Base-by-base conservation (phyloP, 2,888 invertebrate genomes). In the Nymphalis urticae region DNA sequence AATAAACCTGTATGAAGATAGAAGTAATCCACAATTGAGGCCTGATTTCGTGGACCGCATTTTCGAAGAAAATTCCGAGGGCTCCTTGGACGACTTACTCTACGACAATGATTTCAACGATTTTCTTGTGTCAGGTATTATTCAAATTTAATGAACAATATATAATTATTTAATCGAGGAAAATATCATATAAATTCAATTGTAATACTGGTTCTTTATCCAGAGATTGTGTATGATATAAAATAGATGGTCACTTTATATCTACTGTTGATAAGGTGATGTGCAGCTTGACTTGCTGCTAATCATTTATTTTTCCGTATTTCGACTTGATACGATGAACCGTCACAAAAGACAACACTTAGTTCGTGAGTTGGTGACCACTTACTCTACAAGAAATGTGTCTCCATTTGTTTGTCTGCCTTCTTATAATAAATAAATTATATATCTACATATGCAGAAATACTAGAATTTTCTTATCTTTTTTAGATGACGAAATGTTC, bases 31-130 rank as follows among this genome's bases (percentile, higher is more conserved):
- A 1, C 84, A 88, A 73, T 81, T 90, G 54, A 82, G 89, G 53
- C 88, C 90, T 0, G 89, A 90, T 78, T 89, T 88, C 75, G 83
- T 85, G 17, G 90, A 90, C 70, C 79, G 77, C 51, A 78, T 85
- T 47, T 85, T 82, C 73, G 88, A 88, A 7, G 82, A 85, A 71
- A 83, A 81, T 77, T 88, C 88, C 9, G 89, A 90, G 48, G 88
- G 83, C 70, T 88, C 88, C 5, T 78, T 85, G 63, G 86, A 87
- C 51, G 89, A 89, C 62, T 73, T 86, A 42, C 56, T 67, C 8
- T 85, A 85, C 73, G 87, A 89, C 48, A 82, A 88, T 8, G 80
- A 85, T 48, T 84, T 83, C 64, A 83, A 88, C 62, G 83, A 86
- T 68, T 84, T 85, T 72, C 79, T 87, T 53, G 82, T 70, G 21